Evolutionary conservation across 64 coral and sea anemone genomes (phyloP), one percentile per base, ranked within the genome.

Genomic region (Montipora sp.): DNA sequence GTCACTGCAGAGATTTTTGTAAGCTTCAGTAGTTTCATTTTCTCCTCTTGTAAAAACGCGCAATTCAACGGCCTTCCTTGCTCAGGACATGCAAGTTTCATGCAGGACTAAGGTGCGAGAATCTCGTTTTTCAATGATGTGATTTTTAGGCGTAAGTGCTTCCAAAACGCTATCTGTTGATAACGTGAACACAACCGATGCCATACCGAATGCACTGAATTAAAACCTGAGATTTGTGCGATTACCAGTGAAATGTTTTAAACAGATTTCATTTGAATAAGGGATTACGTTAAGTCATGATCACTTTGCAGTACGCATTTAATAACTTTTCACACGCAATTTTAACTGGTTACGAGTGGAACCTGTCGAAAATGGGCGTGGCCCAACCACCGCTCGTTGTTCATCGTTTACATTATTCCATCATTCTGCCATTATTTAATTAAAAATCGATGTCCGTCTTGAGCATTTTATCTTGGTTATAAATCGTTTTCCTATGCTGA

Each of bases 181-280:
- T 83, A 48, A 44, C 59, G 58, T 83, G 36, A 60, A 83, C 4
- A 66, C 36, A 83, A 18, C 67, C 59, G 67, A 83, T 83, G 80
- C 44, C 80, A 83, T 19, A 66, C 8, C 24, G 24, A 59, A 83
- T 59, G 61, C 61, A 63, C 16, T 67, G 73, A 4, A 14, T 10
- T 4, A 75, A 83, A 67, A 83, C 8, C 59, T 68, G 16, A 7
- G 44, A 67, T 69, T 27, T 84, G 47, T 82, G 58, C 82, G 65
- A 81, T 51, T 72, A 85, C 46, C 82, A 85, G 68, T 24, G 1
- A 85, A 71, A 85, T 85, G 61, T 85, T 48, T 81, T 71, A 49
- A 85, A 67, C 61, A 50, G 82, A 85, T 85, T 71, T 85, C 82
- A 18, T 18, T 20, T 23, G 47, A 85, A 72, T 49, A 63, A 85